phyloP scores from a whole-genome alignment of 2,888 invertebrate species.

The Phalera bucephala region DNA sequence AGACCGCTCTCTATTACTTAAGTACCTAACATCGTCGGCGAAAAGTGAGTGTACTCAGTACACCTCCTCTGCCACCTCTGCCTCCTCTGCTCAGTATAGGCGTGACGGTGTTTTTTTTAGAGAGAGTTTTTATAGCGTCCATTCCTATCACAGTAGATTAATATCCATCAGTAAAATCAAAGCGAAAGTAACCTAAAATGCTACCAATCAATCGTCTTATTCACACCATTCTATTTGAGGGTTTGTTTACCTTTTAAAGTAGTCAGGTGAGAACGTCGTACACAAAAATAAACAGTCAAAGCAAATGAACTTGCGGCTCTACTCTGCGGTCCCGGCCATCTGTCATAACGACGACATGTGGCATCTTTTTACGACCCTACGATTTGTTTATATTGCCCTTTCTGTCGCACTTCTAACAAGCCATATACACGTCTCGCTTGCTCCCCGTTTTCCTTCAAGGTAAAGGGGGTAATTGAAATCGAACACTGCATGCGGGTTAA shows the following conservation, averaged over 20 bases:
- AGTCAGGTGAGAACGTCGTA: constrained; percentile 18
- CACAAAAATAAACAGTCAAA: constrained; percentile 35
- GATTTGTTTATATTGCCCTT: constrained; percentile 71
- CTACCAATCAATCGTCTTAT: too few species aligned
- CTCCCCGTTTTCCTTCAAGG: constrained; percentile 67
- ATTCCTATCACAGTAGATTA: too few species aligned
- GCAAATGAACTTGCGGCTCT: constrained; percentile 52
- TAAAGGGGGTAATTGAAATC: constrained; percentile 72
- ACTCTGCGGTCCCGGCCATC: constrained; percentile 67
- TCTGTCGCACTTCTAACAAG: constrained; percentile 31
- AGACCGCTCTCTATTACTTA: too few species aligned
- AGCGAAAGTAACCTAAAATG: too few species aligned
- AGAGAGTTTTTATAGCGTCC: too few species aligned
- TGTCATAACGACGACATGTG: constrained; percentile 72
- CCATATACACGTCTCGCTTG: constrained; percentile 39
- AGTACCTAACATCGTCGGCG: too few species aligned
- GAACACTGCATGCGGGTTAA: constrained; percentile 77
- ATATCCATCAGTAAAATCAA: too few species aligned
- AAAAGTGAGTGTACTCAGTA: too few species aligned
- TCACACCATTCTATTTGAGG: too few species aligned
- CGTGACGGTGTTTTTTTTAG: too few species aligned
- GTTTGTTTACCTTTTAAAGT: constrained; percentile 25
- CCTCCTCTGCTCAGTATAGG: too few species aligned
- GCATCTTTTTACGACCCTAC: constrained; percentile 63
- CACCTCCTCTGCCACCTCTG: too few species aligned